phyloP scores from a whole-genome alignment of 2,113 vertebrate species.

The Crotalus helleri region DNA sequence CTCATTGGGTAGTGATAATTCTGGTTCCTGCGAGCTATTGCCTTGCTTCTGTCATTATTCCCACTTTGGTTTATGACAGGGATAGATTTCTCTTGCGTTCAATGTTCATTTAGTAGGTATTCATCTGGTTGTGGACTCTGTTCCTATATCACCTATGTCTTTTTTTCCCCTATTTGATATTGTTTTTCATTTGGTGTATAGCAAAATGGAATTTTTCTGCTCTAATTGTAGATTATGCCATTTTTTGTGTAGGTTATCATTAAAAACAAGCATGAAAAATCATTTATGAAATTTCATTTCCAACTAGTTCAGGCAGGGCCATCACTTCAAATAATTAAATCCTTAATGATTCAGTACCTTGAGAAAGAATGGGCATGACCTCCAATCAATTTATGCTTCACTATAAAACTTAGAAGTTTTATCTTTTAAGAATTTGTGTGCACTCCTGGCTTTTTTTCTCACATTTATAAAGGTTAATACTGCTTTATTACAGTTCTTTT shows the following conservation, averaged over 20 bases:
- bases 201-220: neutral
- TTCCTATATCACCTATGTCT: neutral
- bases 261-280: neutral
- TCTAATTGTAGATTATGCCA: neutral
- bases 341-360: neutral
- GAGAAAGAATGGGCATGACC: neutral
- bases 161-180: neutral
- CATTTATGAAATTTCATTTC: neutral
- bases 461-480: neutral
- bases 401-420: neutral
- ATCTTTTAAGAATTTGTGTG: too few species aligned
- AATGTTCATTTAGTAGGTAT: neutral
- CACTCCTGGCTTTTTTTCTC: neutral
- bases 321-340: neutral
- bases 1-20: neutral
- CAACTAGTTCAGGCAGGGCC: neutral
- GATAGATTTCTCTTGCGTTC: neutral
- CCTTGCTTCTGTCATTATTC: neutral
- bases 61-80: neutral
- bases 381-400: neutral
- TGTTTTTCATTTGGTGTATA: neutral
- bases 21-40: neutral
- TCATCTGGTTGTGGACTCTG: neutral
- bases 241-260: neutral
- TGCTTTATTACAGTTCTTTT: neutral